phyloP scores from a whole-genome alignment of 2,113 vertebrate species.

The Pungitius pungitius region DNA sequence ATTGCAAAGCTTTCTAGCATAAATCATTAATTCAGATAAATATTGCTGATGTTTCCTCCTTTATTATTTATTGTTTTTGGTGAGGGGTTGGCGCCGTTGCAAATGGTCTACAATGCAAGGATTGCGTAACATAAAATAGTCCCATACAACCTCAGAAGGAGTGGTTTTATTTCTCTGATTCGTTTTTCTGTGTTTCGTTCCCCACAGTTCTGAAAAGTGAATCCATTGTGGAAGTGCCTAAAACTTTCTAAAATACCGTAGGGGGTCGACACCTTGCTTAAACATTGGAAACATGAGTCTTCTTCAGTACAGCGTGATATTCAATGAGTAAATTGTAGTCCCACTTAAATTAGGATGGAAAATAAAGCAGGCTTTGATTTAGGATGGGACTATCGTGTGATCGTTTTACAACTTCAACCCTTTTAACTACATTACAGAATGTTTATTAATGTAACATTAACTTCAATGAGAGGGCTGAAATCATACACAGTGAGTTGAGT shows the following conservation, averaged over 20 bases:
- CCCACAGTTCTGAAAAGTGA: neutral
- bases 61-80: neutral
- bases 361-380: neutral
- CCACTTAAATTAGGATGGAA: neutral
- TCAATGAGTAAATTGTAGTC: neutral
- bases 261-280: neutral
- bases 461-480: no score
- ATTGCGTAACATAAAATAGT: no score
- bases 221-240: neutral
- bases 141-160: neutral
- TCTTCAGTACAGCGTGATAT: neutral
- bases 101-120: neutral
- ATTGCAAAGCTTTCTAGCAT: neutral
- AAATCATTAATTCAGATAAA: neutral
- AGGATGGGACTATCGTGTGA: neutral
- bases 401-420: neutral
- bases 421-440: neutral
- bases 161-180: neutral
- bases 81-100: neutral
- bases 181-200: neutral
- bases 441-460: neutral
- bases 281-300: neutral
- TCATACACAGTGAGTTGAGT: neutral
- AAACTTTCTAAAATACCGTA: neutral
- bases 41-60: neutral